phyloP scores from a whole-genome alignment of 2,888 invertebrate species.

The Drosophila antonietae region DNA sequence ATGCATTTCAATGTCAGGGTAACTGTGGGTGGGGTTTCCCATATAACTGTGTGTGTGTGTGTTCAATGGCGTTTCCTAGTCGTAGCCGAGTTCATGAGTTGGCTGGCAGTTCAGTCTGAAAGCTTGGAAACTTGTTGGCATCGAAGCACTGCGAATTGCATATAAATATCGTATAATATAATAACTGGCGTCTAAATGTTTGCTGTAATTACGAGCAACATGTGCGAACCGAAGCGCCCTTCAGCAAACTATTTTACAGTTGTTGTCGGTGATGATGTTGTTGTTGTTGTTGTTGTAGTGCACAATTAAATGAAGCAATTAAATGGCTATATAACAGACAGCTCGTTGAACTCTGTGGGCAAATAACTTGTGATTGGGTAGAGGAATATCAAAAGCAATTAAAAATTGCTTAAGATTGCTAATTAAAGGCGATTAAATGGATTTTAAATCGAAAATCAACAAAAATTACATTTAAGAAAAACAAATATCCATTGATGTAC shows the following conservation, averaged over 20 bases:
- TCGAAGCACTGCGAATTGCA: slow-evolving; percentile 44
- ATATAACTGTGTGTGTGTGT: neutral
- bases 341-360: slow-evolving; percentile 9
- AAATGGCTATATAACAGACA: slow-evolving; percentile 60
- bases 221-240: slow-evolving; percentile 51
- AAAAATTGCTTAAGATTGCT: neutral
- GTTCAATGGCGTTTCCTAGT: slow-evolving; percentile 53
- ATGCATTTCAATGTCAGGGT: slow-evolving; percentile 69
- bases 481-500: neutral
- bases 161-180: slow-evolving; percentile 59
- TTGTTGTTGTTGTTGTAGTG: slow-evolving; percentile 22
- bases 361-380: slow-evolving; percentile 3
- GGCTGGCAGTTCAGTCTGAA: slow-evolving; percentile 12
- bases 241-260: slow-evolving; percentile 8
- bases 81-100: slow-evolving; percentile 44
- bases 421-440: neutral
- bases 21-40: slow-evolving; percentile 1
- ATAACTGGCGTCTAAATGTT: slow-evolving; percentile 73
- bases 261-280: slow-evolving; percentile 1
- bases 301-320: slow-evolving; percentile 66
- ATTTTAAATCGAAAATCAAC: neutral
- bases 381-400: neutral
- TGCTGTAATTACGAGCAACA: slow-evolving; percentile 66
- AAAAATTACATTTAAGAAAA: neutral
- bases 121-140: slow-evolving; percentile 34